Percentiles rank a stretch among this genome's conserved stretches.
phyloP scores from a whole-genome alignment of 2,888 invertebrate genomes.

The Leptinotarsa peninsularis region DNA sequence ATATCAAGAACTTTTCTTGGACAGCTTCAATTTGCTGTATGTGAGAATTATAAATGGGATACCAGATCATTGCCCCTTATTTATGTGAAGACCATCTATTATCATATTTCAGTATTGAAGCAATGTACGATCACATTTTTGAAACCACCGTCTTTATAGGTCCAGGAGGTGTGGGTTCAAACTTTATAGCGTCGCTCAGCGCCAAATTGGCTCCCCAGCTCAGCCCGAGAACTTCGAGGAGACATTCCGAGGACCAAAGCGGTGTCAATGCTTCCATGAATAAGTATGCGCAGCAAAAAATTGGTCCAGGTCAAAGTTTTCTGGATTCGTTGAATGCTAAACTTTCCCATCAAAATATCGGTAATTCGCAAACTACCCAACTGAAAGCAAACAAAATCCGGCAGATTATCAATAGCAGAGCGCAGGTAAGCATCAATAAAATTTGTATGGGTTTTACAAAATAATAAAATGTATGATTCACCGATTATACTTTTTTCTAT shows the following conservation, averaged over 20 bases:
- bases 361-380: conserved; percentile 67
- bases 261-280: conserved; percentile 34
- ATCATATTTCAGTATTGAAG: too few species aligned
- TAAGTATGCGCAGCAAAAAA: conserved; percentile 56
- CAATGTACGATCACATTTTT: too few species aligned
- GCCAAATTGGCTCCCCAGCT: conserved; percentile 76
- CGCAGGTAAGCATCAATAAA: conserved; percentile 70
- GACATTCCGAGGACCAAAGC: conserved; percentile 66
- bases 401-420: conserved; percentile 79
- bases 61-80: too few species aligned
- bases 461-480: background rate
- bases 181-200: conserved; percentile 78
- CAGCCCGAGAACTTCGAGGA: conserved; percentile 70
- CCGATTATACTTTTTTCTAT: too few species aligned
- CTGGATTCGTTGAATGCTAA: conserved; percentile 86
- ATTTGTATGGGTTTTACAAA: background rate
- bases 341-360: conserved; percentile 72
- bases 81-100: too few species aligned
- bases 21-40: too few species aligned
- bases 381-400: conserved; percentile 75
- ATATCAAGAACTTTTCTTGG: too few species aligned
- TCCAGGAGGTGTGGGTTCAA: conserved; percentile 72
- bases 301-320: conserved; percentile 73
- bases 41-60: too few species aligned
- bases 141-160: conserved; percentile 51